Evolutionary conservation across 1,140 invertebrate genomes (phyloP).

Genomic region (Pseudomyrmex sp.): DNA sequence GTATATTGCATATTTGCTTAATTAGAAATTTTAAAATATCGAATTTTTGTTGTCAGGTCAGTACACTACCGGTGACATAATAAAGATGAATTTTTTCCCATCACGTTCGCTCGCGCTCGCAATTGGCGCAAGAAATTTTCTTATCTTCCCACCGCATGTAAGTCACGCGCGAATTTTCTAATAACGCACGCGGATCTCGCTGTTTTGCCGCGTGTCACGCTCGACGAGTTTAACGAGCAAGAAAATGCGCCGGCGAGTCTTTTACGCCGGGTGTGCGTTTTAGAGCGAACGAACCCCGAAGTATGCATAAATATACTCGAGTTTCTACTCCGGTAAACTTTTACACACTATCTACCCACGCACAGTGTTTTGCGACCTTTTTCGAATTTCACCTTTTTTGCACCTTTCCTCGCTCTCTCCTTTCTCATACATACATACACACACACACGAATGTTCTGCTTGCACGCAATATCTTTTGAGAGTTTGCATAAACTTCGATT

Average conservation of each 20-base stretch:
- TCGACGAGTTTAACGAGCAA: slow-evolving; percentile 50
- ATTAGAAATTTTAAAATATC: no score
- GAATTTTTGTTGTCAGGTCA: no score
- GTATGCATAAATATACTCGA: slow-evolving; percentile 29
- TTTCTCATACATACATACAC: no score
- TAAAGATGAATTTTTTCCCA: slow-evolving; percentile 15
- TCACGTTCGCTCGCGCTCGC: slow-evolving; percentile 2
- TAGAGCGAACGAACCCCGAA: slow-evolving; percentile 22
- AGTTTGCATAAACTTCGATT: slow-evolving; percentile 6
- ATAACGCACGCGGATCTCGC: slow-evolving; percentile 49
- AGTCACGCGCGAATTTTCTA: slow-evolving; percentile 57
- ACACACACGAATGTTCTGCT: no score
- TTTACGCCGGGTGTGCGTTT: slow-evolving; percentile 14
- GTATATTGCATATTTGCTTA: no score
- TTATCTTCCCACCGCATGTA: slow-evolving; percentile 43
- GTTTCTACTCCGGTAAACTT: slow-evolving; percentile 7
- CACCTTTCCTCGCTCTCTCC: background rate
- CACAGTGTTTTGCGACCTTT: background rate
- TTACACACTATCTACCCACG: background rate
- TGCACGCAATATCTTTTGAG: no score
- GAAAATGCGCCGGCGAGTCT: slow-evolving; percentile 24
- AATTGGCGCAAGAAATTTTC: slow-evolving; percentile 46
- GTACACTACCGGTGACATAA: background rate
- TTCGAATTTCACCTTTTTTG: background rate
- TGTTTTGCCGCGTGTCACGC: slow-evolving; percentile 57